These are phyloP conservation scores for Ophion slaviceki DNA, from an alignment of 2,888 invertebrate genomes.

Conservation along the genomic window DNA sequence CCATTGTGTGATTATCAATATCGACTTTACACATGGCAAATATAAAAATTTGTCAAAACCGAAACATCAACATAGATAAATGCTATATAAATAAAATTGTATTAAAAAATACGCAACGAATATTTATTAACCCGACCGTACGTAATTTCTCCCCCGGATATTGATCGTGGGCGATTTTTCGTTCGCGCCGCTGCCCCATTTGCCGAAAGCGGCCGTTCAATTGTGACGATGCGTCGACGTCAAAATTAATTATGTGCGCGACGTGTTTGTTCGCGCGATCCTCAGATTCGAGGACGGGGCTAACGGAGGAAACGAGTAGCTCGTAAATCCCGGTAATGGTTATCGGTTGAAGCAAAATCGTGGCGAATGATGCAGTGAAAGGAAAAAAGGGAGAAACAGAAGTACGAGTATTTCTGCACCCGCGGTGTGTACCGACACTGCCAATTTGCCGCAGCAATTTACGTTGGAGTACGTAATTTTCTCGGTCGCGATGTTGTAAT, in stretches of 20 bases:
- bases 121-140: background rate
- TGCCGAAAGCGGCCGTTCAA: background rate
- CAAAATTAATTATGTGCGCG: slow-evolving; percentile 21
- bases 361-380: slow-evolving; percentile 32
- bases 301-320: background rate
- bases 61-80: background rate
- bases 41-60: background rate
- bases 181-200: background rate
- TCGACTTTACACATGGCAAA: background rate
- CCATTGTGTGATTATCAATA: background rate
- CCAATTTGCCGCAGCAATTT: slow-evolving; percentile 18
- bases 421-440: slow-evolving; percentile 11
- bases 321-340: slow-evolving; percentile 46
- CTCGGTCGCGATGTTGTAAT: slow-evolving; percentile 61
- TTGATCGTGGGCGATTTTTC: background rate
- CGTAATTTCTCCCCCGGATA: background rate
- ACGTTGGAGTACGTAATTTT: slow-evolving; percentile 47
- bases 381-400: background rate
- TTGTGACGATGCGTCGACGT: background rate
- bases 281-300: background rate
- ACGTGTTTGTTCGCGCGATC: background rate
- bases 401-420: background rate
- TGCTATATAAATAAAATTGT: background rate
- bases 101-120: background rate
- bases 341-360: slow-evolving; percentile 46